Evolutionary conservation across 2,888 invertebrate species (phyloP).

Genomic region (Crematogaster levior): DNA sequence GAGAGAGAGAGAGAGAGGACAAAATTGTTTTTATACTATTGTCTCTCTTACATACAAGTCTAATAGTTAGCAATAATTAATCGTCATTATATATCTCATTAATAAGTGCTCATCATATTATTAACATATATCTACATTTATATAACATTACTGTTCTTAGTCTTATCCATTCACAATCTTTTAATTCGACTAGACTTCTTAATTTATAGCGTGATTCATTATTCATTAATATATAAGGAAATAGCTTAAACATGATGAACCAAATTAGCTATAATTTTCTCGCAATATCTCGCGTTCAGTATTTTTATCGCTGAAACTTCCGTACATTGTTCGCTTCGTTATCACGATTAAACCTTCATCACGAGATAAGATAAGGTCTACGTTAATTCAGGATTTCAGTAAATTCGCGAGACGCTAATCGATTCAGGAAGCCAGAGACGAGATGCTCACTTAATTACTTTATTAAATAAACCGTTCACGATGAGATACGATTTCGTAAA

Average conservation of each 20-base stretch:
- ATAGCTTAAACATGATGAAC: constrained; percentile 34
- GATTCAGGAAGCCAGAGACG: constrained; percentile 51
- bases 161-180: background rate
- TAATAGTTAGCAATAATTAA: constrained; percentile 13
- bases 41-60: background rate
- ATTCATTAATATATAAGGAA: constrained; percentile 37
- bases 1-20: background rate
- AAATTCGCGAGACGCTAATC: constrained; percentile 28
- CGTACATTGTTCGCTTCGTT: constrained; percentile 64
- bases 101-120: constrained; percentile 14
- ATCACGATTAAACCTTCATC: constrained; percentile 56
- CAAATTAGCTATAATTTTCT: constrained; percentile 60
- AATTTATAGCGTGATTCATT: background rate
- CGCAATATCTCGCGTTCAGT: constrained; percentile 41
- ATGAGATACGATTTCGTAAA: constrained; percentile 35
- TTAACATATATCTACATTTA: constrained; percentile 43
- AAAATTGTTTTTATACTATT: constrained; percentile 10
- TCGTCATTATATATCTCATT: constrained; percentile 16
- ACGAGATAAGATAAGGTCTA: constrained; percentile 1
- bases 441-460: constrained; percentile 54
- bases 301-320: constrained; percentile 63
- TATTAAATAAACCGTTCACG: constrained; percentile 55
- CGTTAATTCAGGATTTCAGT: constrained; percentile 50
- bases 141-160: constrained; percentile 6
- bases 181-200: background rate